These are phyloP conservation scores for Hyposoter dolosus DNA, from an alignment of 2,888 invertebrate genomes.

Conservation along the genomic window DNA sequence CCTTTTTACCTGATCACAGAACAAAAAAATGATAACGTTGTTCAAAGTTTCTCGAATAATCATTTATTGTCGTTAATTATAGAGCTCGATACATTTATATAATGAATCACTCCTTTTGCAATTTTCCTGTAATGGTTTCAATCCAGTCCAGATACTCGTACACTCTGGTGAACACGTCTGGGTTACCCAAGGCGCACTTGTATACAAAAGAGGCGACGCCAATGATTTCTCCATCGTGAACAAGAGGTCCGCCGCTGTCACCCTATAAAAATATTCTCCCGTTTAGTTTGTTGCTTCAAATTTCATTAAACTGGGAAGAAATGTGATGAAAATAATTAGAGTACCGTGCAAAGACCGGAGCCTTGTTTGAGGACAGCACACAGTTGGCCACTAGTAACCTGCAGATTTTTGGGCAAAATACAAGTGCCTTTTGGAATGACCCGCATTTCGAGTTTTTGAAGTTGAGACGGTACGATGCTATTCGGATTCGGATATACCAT, in stretches of 20 bases:
- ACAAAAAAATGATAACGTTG: neutral
- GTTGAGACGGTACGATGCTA: neutral
- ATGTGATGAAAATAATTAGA: neutral
- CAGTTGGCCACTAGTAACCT: slow-evolving; percentile 28
- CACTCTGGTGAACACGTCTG: slow-evolving; percentile 80
- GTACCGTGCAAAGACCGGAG: slow-evolving; percentile 22
- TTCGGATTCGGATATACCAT: neutral
- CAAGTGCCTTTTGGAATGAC: slow-evolving; percentile 39
- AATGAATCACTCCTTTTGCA: neutral
- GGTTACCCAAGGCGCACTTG: slow-evolving; percentile 78
- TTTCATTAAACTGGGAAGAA: neutral
- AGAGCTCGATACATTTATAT: neutral
- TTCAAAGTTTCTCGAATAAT: neutral
- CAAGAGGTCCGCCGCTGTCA: slow-evolving; percentile 72
- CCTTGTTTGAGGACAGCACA: slow-evolving; percentile 33
- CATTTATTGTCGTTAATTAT: neutral
- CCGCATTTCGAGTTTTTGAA: slow-evolving; percentile 48
- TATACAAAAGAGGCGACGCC: slow-evolving; percentile 81
- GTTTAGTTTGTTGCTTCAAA: neutral
- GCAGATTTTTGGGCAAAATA: neutral
- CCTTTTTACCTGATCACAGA: neutral
- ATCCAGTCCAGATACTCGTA: slow-evolving; percentile 78
- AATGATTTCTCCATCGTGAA: slow-evolving; percentile 66
- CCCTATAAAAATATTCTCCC: slow-evolving; percentile 51
- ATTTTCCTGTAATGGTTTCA: neutral